Evolutionary conservation across 2,888 invertebrate species (phyloP), one percentile per base, ranked within the genome.

Genomic region (Opisthograptis luteolata): DNA sequence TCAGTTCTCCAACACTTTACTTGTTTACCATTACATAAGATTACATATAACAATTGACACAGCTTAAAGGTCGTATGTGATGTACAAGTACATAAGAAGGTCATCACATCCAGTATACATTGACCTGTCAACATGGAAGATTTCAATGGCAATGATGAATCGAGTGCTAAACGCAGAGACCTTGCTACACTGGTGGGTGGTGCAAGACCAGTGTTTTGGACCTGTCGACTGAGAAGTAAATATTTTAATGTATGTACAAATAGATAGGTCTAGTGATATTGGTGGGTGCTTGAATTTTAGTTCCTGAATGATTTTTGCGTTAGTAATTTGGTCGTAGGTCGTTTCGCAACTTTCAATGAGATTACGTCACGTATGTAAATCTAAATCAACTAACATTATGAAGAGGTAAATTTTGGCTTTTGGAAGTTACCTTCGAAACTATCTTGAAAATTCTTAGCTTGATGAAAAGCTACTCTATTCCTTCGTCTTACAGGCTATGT

Each of bases 11-110:
- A 25, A 15, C 25, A 37, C 24, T 43, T 15, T n/a, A 55, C 55
- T 53, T 52, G 66, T 58, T 73, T 77, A 79, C 68, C 52, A 58
- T 80, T 80, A 79, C 71, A 77, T 79, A 79, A 68, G 60, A 36
- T 30, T 36, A 2, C 43, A 36, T 41, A 61, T 55, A 63, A 64
- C 67, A 68, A 70, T 68, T 67, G 68, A 62, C 70, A 62, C 55
- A 60, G 36, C 15, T 30, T 22, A 66, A 64, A 66, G 59, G 64
- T 55, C 46, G 41, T 13, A n/a, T 48, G 54, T n/a, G n/a, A n/a
- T n/a, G n/a, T n/a, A 45, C 39, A 47, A 32, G 55, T 40, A 41
- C 24, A 50, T 52, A 32, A 36, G 58, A 58, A 68, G 66, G 67
- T 62, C 62, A 51, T 28, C 12, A 4, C 36, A 30, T 45, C 66